Base-by-base conservation (phyloP, 2,797 vertebrate genomes). In the Intellagama lesueurii region DNA sequence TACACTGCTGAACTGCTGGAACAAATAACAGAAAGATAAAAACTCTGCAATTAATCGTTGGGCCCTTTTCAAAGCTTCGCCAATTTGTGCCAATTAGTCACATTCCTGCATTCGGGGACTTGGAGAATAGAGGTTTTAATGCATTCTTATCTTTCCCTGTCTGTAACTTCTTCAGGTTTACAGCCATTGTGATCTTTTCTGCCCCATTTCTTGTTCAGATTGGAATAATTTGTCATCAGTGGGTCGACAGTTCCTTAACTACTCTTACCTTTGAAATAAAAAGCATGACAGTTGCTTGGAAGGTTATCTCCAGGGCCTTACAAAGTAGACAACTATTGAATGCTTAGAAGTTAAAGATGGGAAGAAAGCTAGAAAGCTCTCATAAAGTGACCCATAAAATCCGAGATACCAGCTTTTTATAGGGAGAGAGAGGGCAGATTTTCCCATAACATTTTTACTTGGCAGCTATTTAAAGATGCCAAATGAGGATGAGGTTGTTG, bases 151-250 rank as follows among this genome's bases (percentile, higher is more conserved):
- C 91, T 84, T 70, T 87, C 82, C 73, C 87, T 88, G 28, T 70
- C 92, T 92, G 26, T 68, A 24, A 88, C 40, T 90, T 93, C 73
- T 93, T 93, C 17, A 94, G 90, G 87, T 91, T 95, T 95, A 90
- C 83, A 92, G 16, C 92, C 47, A 75, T 24, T 93, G 89, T 47
- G 88, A 89, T 91, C 92, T 93, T 93, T 88, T 90, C 90, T 92
- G 93, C 87, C 84, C 94, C 86, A 12, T 92, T 95, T 94, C 95
- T 95, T 89, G 90, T 96, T 95, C 94, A 89, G 95, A 94, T 95
- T 89, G 94, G 92, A 96, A 95, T 94, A 94, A 96, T 97, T 96
- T 96, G 95, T 96, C 95, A 94, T 93, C 92, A 93, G 91, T 91
- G 93, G 77, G 79, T 90, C 92, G 96, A 92, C 83, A 86, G 91